Percentiles rank a stretch among this genome's conserved stretches.
Conservation (phyloP, 2,797 vertebrate species). For the Benthosema pterotum region DNA sequence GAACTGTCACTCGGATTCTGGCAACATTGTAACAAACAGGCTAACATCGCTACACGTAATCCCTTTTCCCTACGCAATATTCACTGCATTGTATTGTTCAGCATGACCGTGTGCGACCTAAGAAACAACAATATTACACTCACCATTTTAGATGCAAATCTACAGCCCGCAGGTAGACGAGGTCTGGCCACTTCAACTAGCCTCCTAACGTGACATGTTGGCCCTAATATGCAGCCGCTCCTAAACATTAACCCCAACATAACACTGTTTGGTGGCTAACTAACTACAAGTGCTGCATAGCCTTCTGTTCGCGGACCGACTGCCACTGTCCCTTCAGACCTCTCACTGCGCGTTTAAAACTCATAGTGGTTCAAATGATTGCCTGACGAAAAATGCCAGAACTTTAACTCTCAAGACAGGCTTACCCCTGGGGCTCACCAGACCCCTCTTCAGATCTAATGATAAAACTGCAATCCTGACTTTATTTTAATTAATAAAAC, state of each 20-base stretch:
- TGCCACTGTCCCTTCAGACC: background rate
- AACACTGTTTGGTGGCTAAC: constrained; percentile 3
- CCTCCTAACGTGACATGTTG: constrained; percentile 30
- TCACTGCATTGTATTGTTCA: too few relatives aligned
- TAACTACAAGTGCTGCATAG: background rate
- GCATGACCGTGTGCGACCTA: too few relatives aligned
- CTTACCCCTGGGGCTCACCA: too few relatives aligned
- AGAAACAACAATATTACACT: constrained; percentile 47
- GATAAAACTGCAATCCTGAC: too few relatives aligned
- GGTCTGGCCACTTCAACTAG: constrained; percentile 27
- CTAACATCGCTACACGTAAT: too few relatives aligned
- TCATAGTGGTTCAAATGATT: constrained; percentile 39
- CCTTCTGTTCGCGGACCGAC: too few relatives aligned
- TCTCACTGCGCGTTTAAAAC: background rate
- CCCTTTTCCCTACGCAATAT: too few relatives aligned
- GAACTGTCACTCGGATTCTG: too few relatives aligned
- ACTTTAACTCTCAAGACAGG: too few relatives aligned
- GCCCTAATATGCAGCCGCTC: constrained; percentile 20
- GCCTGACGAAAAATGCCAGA: constrained; percentile 67
- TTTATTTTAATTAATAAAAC: too few relatives aligned
- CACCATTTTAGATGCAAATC: constrained; percentile 74
- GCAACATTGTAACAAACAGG: too few relatives aligned
- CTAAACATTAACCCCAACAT: constrained; percentile 77
- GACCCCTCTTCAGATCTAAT: too few relatives aligned
- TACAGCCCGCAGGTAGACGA: constrained; percentile 15